A percentile compares a stretch with the other conserved stretches of the same genome.
These are phyloP conservation scores for Drosophila arizonae DNA, from an alignment of 1,140 invertebrate genomes.

Conservation along the genomic window DNA sequence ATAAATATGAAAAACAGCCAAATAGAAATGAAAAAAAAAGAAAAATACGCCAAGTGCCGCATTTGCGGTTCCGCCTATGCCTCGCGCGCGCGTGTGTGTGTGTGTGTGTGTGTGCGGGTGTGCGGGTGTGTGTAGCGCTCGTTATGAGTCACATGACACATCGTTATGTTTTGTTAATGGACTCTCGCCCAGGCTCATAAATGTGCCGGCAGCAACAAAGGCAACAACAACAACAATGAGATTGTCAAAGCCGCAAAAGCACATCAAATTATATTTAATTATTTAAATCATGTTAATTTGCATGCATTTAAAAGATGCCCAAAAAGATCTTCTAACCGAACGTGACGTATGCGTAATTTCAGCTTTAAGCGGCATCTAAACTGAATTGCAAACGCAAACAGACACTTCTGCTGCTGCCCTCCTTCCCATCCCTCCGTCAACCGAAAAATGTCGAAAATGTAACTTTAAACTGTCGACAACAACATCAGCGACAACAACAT, in stretches of 20 bases:
- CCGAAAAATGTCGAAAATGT: constrained; percentile 57
- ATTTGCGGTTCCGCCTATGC: constrained; percentile 52
- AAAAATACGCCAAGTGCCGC: constrained; percentile 53
- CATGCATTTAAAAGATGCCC: constrained; percentile 58
- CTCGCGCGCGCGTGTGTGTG: constrained; percentile 17
- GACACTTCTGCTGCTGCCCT: constrained; percentile 16
- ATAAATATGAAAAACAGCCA: constrained; percentile 71
- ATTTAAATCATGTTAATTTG: constrained; percentile 78
- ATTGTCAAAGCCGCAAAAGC: constrained; percentile 51
- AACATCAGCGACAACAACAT: constrained; percentile 56
- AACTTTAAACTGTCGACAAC: constrained; percentile 72
- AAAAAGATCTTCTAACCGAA: constrained; percentile 24
- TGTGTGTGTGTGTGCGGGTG: constrained; percentile 21
- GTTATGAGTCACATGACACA: constrained; percentile 72
- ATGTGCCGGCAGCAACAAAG: constrained; percentile 27
- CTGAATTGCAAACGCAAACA: constrained; percentile 49
- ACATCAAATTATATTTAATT: constrained; percentile 78
- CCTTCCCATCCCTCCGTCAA: background rate
- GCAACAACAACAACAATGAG: constrained; percentile 30
- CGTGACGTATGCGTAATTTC: constrained; percentile 40
- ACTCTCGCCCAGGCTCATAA: constrained; percentile 53
- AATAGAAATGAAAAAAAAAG: constrained; percentile 15
- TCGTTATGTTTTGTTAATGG: constrained; percentile 80
- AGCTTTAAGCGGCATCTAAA: constrained; percentile 36
- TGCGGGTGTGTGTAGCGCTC: constrained; percentile 25